Percentiles rank a stretch among this genome's conserved stretches.
These are phyloP conservation scores for Psammodynastes pulverulentus DNA, from an alignment of 2,113 vertebrate species.

Conservation along the genomic window DNA sequence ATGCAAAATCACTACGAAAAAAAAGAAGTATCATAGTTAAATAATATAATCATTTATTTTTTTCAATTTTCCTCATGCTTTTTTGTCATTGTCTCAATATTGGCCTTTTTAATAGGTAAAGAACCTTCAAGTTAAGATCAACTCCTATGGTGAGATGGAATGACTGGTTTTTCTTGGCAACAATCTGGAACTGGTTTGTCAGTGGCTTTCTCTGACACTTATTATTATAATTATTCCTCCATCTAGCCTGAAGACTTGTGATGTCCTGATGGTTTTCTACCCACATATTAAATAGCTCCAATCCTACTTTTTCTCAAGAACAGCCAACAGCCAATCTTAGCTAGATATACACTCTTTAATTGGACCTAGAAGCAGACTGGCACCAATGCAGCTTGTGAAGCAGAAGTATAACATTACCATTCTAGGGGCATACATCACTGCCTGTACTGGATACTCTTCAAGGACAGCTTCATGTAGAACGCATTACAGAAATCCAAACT, in stretches of 20 bases:
- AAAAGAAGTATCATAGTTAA: constrained; percentile 35
- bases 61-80: not conserved
- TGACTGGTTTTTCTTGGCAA: not conserved
- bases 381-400: not conserved
- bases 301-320: not conserved
- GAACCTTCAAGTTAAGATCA: not conserved
- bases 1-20: not conserved
- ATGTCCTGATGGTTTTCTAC: not conserved
- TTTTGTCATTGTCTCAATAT: not conserved
- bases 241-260: not conserved
- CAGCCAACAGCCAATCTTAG: not conserved
- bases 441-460: not conserved
- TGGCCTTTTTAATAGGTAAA: not conserved
- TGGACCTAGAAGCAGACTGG: not conserved
- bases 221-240: not conserved
- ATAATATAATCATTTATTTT: not conserved
- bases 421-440: not conserved
- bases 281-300: not conserved
- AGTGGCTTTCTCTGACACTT: not conserved
- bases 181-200: not conserved
- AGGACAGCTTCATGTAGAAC: not conserved
- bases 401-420: not conserved
- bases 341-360: not conserved
- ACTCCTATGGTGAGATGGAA: not conserved
- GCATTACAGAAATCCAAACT: not conserved